These are phyloP conservation scores for Sepioteuthis lessoniana DNA, from an alignment of 2,888 invertebrate genomes.

Conservation along the genomic window DNA sequence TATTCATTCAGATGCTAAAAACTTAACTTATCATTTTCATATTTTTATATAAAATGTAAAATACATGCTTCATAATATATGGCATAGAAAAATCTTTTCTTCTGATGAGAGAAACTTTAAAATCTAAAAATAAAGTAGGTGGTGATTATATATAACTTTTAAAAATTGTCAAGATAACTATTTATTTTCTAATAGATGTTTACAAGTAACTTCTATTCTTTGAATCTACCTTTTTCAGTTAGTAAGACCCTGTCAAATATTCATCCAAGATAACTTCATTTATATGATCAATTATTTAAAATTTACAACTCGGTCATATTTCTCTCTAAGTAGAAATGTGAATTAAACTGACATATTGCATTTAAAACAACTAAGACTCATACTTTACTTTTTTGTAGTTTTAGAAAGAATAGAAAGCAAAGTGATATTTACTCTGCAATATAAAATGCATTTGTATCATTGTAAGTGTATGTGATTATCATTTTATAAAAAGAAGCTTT, in stretches of 20 bases:
- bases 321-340: conserved; percentile 33
- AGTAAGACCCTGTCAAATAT: conserved; percentile 15
- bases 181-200: not conserved
- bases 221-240: not conserved
- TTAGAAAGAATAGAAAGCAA: not conserved
- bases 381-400: not conserved
- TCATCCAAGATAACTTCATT: not conserved
- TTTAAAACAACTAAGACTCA: not conserved
- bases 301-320: not conserved
- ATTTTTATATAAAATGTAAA: not conserved
- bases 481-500: not conserved
- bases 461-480: too few species aligned
- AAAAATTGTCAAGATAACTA: not conserved
- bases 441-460: not conserved
- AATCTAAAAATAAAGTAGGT: not conserved
- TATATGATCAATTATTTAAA: not conserved
- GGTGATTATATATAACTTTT: not conserved
- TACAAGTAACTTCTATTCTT: not conserved
- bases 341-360: not conserved
- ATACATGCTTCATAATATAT: not conserved
- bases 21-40: not conserved
- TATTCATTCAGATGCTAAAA: not conserved
- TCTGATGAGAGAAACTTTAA: not conserved
- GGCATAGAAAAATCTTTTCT: not conserved
- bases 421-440: not conserved